Evolutionary conservation across 2,797 vertebrate species (phyloP), one percentile per base, ranked within the genome.

Genomic region (Liparis tanakae): DNA sequence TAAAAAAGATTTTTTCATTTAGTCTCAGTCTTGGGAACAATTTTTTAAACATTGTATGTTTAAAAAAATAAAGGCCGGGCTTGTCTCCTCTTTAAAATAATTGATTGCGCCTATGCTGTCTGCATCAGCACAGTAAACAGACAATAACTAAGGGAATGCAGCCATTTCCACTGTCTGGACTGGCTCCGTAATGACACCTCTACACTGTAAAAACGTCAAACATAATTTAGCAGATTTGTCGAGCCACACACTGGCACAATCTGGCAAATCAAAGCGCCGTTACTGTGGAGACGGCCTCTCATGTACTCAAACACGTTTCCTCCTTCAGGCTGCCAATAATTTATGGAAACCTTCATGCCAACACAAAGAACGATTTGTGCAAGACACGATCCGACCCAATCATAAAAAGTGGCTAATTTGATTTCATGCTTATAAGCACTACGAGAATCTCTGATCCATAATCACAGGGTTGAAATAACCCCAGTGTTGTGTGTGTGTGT

Each of bases 371-470:
- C 67, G 74, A 84, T 72, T 81, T 80, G 75, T 67, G 77, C 71
- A 54, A 74, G 57, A 76, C 68, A 50, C 65, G 70, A 82, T 78
- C 65, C 72, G 81, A 82, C 80, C 76, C 14, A 18, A 81, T 78
- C 70, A 68, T 87, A 65, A 78, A 30, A 84, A 79, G 72, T 78
- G 79, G 57, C 78, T 83, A 61, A 54, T 89, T 85, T 84, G 71
- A 85, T 87, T 88, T 85, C 48, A 85, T 78, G 76, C 79, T 82
- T 75, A 71, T 74, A 58, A 81, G 78, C 81, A 36, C 69, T 62
- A 62, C 36, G 33, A 66, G 72, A 73, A 48, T 70, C 74, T 74
- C 25, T 80, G 86, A 86, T 88, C 78, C 84, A 79, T 84, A 72
- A 76, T 79, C 69, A 71, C 41, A 0, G 64, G 64, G 67, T 79